These are phyloP conservation scores for Equus quagga DNA, from an alignment of 2,113 vertebrate genomes.

Conservation along the genomic window DNA sequence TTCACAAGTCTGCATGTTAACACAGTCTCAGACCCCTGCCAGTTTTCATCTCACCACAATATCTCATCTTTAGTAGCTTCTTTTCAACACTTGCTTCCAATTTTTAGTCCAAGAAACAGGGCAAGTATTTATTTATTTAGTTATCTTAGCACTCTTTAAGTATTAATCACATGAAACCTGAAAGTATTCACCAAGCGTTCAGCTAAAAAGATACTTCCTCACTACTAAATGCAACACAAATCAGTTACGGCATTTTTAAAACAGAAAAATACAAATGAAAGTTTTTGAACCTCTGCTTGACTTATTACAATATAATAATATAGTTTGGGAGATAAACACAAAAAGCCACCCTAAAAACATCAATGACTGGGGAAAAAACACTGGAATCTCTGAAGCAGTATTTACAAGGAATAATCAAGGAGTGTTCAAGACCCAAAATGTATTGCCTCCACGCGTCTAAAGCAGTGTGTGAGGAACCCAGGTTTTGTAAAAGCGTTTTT, in stretches of 20 bases:
- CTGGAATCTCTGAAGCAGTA: neutral
- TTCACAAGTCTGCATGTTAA: slow-evolving; percentile 61
- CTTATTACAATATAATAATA: neutral
- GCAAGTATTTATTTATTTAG: neutral
- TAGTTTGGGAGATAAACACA: neutral
- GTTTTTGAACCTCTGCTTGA: neutral
- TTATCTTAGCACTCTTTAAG: neutral
- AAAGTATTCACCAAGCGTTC: neutral
- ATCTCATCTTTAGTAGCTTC: slow-evolving; percentile 27
- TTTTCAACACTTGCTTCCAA: neutral
- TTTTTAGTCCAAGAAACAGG: neutral
- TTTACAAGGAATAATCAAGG: neutral
- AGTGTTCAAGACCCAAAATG: neutral
- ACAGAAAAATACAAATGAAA: slow-evolving; percentile 25
- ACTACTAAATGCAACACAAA: neutral
- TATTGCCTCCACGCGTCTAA: neutral
- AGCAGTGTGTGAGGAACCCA: neutral
- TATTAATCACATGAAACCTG: neutral
- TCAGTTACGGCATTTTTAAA: neutral
- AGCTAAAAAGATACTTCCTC: slow-evolving; percentile 16
- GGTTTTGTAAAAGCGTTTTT: neutral
- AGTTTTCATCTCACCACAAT: neutral
- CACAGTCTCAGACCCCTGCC: neutral
- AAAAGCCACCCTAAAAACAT: neutral
- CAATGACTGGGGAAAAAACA: neutral